These are phyloP conservation scores for Spizella passerina DNA, from an alignment of 2,797 vertebrate species.

Conservation along the genomic window DNA sequence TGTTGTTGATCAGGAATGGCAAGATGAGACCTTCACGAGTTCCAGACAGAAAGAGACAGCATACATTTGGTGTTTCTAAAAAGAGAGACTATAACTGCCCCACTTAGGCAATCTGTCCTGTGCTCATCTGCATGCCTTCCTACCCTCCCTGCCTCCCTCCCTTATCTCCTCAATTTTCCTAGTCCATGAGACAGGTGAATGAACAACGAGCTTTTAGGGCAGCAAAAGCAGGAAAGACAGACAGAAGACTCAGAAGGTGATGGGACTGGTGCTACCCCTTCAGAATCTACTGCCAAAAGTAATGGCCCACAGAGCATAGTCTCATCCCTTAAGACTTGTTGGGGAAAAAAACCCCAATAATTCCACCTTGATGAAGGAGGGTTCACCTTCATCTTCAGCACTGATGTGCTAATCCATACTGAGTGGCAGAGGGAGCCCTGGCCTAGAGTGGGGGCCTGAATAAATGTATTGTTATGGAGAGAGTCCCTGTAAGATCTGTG, in stretches of 20 bases:
- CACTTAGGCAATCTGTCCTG: neutral
- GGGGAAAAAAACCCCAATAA: rapidly evolving
- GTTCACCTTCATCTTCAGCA: neutral
- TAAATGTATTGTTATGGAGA: too few relatives aligned
- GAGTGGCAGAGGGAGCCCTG: neutral
- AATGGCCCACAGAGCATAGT: neutral
- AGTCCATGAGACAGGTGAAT: neutral
- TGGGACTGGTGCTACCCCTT: neutral
- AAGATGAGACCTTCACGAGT: neutral
- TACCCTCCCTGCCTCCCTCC: neutral
- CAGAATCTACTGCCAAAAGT: neutral
- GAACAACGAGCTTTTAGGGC: rapidly evolving
- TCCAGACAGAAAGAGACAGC: neutral
- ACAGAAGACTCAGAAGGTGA: neutral
- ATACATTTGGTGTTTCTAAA: neutral
- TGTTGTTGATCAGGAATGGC: neutral
- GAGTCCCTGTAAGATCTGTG: too few relatives aligned
- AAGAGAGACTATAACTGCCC: neutral
- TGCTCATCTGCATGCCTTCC: neutral
- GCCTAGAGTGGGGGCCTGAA: too few relatives aligned
- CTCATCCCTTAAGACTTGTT: neutral
- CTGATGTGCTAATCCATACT: rapidly evolving
- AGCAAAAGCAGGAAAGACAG: neutral
- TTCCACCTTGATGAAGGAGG: neutral
- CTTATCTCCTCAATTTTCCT: neutral